Percentiles rank a stretch among this genome's conserved stretches.
Evolutionary conservation across 2,113 vertebrate species (phyloP).

Genomic region (Lepisosteus osseus): DNA sequence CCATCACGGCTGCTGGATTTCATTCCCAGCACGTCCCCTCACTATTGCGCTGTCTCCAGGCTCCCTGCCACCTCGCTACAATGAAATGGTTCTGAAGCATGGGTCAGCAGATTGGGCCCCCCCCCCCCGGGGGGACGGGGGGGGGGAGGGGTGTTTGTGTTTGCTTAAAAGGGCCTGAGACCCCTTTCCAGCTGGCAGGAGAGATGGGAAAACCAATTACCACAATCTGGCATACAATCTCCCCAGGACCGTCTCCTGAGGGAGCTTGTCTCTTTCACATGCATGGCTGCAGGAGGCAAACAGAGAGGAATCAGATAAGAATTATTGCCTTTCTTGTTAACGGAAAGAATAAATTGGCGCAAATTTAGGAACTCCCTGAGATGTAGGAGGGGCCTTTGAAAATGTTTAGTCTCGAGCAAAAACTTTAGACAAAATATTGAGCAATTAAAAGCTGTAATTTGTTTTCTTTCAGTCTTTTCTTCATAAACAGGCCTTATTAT

Average conservation of each 20-base stretch:
- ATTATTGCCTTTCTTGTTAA: conserved; percentile 14
- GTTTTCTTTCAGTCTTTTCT: too few relatives aligned
- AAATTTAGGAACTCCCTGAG: background rate
- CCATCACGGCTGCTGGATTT: too few relatives aligned
- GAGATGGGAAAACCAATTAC: conserved; percentile 19
- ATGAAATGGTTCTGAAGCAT: background rate
- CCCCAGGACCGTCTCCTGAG: background rate
- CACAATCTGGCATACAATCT: conserved; percentile 9
- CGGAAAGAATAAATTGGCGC: conserved; percentile 3
- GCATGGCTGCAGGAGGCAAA: background rate
- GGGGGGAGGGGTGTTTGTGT: background rate
- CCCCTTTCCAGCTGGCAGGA: conserved; percentile 1
- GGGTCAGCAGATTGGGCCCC: conserved; percentile 2
- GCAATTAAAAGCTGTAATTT: too few relatives aligned
- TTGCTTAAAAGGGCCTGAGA: background rate
- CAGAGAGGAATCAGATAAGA: background rate
- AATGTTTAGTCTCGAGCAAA: background rate
- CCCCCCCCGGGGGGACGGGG: too few relatives aligned
- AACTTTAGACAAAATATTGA: background rate
- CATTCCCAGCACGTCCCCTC: background rate
- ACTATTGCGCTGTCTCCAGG: background rate
- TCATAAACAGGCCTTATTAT: too few relatives aligned
- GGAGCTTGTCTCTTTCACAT: background rate
- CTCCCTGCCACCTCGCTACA: background rate
- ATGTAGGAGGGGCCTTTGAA: background rate